Base-by-base conservation (phyloP, 1,140 invertebrate genomes). In the Latrodectus geometricus region DNA sequence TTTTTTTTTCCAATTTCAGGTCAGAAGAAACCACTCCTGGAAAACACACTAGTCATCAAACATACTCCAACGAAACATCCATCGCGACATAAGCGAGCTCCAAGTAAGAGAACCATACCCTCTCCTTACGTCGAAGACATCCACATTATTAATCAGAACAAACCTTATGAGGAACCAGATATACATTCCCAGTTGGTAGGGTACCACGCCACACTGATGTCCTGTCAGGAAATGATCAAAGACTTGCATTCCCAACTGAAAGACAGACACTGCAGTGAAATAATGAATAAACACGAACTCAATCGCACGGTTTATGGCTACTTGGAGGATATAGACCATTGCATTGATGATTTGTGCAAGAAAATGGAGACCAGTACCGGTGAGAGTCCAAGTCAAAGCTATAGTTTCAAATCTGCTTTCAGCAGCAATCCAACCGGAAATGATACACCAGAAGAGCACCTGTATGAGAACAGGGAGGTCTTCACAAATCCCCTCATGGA, bases 161-260 rank as follows among this genome's bases (percentile, higher is more conserved):
- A 70, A 61, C 49, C 61, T n/a, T 84, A 85, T 21, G 75, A 85
- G 48, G 75, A 48, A 48, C 69, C 76, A 35, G 76, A 86, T 14
- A 86, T 86, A 15, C 85, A 86, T 35, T 50, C 68, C 48, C 85
- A 86, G 20, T 20, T 86, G 0, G 35, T 86, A 9, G 77, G 85
- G 9, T 86, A 86, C 54, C 85, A 86, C 20, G 76, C 85, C 15
- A 86, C 85, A 4, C 77, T 86, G 0, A 79, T 86, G 75, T 86
- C 85, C 54, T 86, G 85, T 14, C 85, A 86, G 52, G 85, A 86
- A 14, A 86, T 86, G 85, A 86, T 86, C 35, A 86, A 86, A 68
- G 85, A 86, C 52, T 20, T 86, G 11, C 85, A 86, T 66, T 61
- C 85, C 14, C 85, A 86, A 23, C 54, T 86, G 12, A 86, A 86